Conservation (phyloP, 2,888 invertebrate species). For the Lutraria lutraria region DNA sequence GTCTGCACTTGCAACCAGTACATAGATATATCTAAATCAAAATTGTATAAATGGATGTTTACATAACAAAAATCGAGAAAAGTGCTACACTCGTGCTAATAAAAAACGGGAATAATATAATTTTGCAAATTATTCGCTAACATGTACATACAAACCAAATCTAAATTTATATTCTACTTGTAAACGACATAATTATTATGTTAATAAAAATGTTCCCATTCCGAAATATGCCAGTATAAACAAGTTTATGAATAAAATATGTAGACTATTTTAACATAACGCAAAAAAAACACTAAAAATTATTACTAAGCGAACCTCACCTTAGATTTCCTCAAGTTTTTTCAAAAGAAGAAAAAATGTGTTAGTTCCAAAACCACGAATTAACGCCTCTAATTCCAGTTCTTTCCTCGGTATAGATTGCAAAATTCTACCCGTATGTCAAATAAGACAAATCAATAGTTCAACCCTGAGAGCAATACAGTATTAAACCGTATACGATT, state of each 20-base stretch:
- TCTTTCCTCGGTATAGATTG: background rate
- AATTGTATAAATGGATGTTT: background rate
- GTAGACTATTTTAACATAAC: background rate
- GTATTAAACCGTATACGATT: background rate
- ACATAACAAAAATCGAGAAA: background rate
- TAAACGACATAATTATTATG: too few relatives aligned
- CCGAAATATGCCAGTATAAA: background rate
- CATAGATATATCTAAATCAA: background rate
- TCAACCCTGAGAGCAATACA: background rate
- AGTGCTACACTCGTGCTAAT: background rate
- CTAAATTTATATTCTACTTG: background rate
- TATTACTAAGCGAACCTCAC: background rate
- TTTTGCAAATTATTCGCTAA: background rate
- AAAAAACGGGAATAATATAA: background rate
- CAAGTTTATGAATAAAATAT: background rate
- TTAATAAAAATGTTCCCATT: too few relatives aligned
- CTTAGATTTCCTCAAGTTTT: background rate
- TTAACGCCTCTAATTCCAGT: background rate
- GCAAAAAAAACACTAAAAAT: background rate
- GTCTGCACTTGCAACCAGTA: background rate
- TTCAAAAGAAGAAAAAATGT: too few relatives aligned
- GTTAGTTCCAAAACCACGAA: background rate
- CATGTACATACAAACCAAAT: background rate
- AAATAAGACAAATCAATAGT: background rate
- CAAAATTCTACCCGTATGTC: conserved; percentile 26